Percentiles rank a stretch among this genome's conserved stretches.
phyloP scores from a whole-genome alignment of 1,140 invertebrate species.

The Polypedilum pembai region DNA sequence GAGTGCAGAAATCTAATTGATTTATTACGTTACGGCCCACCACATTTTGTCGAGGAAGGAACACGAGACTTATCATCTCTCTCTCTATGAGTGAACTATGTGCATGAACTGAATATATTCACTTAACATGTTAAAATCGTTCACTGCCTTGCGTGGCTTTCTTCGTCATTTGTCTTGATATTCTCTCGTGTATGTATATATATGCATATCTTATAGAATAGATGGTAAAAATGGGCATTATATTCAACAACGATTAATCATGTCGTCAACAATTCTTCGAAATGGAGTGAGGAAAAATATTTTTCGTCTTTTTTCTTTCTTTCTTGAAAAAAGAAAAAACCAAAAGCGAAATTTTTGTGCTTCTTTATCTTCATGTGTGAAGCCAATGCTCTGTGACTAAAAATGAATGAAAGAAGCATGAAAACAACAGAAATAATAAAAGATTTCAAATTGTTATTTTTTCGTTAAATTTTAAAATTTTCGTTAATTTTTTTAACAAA shows the following conservation, averaged over 20 bases:
- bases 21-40: background rate
- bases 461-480: no score
- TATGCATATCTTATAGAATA: background rate
- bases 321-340: no score
- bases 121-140: conserved; percentile 5
- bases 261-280: background rate
- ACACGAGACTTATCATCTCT: conserved; percentile 6
- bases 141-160: background rate
- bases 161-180: background rate
- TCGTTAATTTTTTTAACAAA: no score
- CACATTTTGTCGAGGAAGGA: background rate
- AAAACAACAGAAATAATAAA: no score
- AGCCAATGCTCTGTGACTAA: no score
- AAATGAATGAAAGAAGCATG: no score
- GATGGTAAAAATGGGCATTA: background rate
- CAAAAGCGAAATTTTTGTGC: no score
- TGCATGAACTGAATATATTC: conserved; percentile 6
- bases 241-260: background rate
- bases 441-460: no score
- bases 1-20: background rate
- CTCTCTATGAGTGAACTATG: background rate
- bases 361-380: no score
- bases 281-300: background rate
- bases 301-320: background rate
- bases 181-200: background rate